These are phyloP conservation scores for Cosmopolites sordidus DNA, from an alignment of 2,888 invertebrate species.

Conservation along the genomic window DNA sequence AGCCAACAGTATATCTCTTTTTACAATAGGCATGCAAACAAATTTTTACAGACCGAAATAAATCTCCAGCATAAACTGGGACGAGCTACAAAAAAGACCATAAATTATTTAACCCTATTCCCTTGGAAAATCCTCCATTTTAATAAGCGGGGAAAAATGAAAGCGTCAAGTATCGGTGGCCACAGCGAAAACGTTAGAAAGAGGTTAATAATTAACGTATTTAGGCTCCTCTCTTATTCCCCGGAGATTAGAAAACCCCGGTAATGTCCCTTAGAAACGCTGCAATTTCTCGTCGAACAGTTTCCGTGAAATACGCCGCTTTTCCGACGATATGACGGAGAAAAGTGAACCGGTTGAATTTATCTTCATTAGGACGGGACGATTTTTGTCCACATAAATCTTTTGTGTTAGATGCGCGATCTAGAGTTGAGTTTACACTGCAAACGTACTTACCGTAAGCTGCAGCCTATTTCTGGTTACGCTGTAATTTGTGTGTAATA, in stretches of 20 bases:
- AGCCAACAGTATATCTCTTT: conserved; percentile 5
- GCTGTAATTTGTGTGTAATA: too few relatives aligned
- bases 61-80: conserved; percentile 12
- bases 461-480: too few relatives aligned
- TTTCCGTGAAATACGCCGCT: conserved; percentile 12
- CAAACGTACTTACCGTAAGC: too few relatives aligned
- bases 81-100: conserved; percentile 10
- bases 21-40: conserved; percentile 1
- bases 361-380: conserved; percentile 13
- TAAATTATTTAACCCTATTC: conserved; percentile 19
- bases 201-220: conserved; percentile 16
- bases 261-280: conserved; percentile 16
- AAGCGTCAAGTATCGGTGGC: conserved; percentile 14
- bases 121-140: conserved; percentile 12
- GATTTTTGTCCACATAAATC: conserved; percentile 10
- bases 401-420: conserved; percentile 7
- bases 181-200: conserved; percentile 7
- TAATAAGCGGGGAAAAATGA: conserved; percentile 15
- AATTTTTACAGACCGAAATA: conserved; percentile 13
- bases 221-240: conserved; percentile 8
- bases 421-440: not conserved
- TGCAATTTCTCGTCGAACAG: conserved; percentile 7
- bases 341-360: conserved; percentile 13
- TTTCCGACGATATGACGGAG: conserved; percentile 12
- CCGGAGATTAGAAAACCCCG: conserved; percentile 9